phyloP scores from a whole-genome alignment of 2,113 vertebrate species.

The Pogonocichla stellata region DNA sequence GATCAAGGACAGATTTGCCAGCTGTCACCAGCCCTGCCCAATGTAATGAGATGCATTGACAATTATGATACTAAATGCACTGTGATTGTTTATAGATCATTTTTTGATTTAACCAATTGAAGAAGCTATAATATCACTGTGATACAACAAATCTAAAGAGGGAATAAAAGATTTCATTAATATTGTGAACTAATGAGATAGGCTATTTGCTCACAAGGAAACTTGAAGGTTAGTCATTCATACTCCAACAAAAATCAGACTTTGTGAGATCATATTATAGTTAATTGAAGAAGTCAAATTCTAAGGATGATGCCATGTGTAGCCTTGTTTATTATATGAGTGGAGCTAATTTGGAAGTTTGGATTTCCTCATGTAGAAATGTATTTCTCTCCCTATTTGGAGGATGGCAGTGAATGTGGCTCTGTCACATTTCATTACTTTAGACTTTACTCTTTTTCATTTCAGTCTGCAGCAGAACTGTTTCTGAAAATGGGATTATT shows the following conservation, averaged over 20 bases:
- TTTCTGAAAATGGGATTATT: constrained; percentile 64
- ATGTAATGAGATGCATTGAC: neutral
- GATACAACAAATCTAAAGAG: constrained; percentile 60
- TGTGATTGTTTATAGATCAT: constrained; percentile 45
- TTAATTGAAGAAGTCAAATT: constrained; percentile 69
- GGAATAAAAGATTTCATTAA: constrained; percentile 67
- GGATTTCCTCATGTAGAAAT: constrained; percentile 17
- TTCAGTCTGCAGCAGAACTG: constrained; percentile 49
- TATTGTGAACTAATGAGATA: constrained; percentile 56
- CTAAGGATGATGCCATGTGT: constrained; percentile 44
- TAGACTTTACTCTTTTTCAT: constrained; percentile 45
- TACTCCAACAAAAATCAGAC: constrained; percentile 50
- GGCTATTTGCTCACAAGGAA: constrained; percentile 67
- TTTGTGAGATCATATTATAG: constrained; percentile 59
- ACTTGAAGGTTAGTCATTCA: constrained; percentile 69
- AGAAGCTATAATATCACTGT: constrained; percentile 14
- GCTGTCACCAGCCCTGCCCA: neutral
- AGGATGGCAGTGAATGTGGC: constrained; percentile 6
- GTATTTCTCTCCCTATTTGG: constrained; percentile 23
- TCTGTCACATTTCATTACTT: constrained; percentile 65
- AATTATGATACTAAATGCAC: constrained; percentile 25
- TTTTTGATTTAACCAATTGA: constrained; percentile 54
- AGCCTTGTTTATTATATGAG: constrained; percentile 26
- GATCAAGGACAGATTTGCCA: constrained; percentile 4
- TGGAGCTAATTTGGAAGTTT: constrained; percentile 29